These are phyloP conservation scores for Crocodylus rhombifer DNA, from an alignment of 2,797 vertebrate species.

Conservation along the genomic window DNA sequence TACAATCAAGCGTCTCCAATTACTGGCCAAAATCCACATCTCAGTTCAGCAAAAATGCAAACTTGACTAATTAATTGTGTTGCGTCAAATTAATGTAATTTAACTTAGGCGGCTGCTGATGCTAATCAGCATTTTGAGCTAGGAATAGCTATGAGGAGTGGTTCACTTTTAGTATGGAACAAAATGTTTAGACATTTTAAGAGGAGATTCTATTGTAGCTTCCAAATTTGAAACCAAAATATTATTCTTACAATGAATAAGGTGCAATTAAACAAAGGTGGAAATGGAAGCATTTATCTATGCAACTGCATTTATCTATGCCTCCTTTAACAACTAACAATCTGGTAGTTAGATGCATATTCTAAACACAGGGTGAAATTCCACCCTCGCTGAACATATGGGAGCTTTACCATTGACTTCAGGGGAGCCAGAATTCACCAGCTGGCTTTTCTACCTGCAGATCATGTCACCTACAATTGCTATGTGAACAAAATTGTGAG, in stretches of 20 bases:
- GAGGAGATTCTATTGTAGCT: neutral
- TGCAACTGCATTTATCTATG: neutral
- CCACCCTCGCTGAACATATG: neutral
- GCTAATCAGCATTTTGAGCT: neutral
- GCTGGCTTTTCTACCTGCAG: neutral
- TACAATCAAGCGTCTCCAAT: neutral
- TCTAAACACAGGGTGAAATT: neutral
- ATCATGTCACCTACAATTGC: neutral
- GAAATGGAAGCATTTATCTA: neutral
- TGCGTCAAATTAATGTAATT: neutral
- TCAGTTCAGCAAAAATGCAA: neutral
- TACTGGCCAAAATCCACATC: neutral
- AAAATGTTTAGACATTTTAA: neutral
- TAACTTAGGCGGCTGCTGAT: neutral
- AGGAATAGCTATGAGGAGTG: neutral
- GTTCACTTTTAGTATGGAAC: neutral
- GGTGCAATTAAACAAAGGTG: neutral
- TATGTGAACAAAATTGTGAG: neutral
- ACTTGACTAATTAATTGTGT: neutral
- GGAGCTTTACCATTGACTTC: neutral
- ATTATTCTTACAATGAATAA: neutral
- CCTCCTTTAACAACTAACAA: neutral
- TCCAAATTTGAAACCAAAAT: neutral
- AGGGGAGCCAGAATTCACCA: neutral
- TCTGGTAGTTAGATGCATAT: fast-evolving